Conservation (phyloP, 2,113 vertebrate species). For the Sylvilagus bachmani region DNA sequence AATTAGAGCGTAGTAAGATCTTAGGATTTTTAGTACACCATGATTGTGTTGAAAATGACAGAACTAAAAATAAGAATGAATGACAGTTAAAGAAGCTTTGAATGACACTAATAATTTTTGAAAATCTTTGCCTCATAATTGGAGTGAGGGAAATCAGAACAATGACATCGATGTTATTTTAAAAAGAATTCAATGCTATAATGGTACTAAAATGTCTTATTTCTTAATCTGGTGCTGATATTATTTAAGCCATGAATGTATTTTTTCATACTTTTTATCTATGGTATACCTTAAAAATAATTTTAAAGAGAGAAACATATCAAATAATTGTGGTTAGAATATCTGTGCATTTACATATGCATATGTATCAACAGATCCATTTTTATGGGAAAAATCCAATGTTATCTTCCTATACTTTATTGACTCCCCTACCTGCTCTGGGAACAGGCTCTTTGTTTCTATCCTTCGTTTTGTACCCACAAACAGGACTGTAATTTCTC, state of each 20-base stretch:
- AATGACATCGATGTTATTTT: constrained; percentile 22
- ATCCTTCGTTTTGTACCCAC: neutral
- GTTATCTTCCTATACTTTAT: too few species aligned
- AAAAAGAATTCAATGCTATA: constrained; percentile 36
- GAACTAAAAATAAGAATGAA: constrained; percentile 65
- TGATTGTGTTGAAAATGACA: constrained; percentile 50
- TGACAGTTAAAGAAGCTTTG: constrained; percentile 57
- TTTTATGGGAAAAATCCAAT: neutral
- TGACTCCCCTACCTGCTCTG: neutral
- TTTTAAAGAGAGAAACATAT: neutral
- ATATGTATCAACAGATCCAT: neutral
- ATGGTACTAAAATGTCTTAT: neutral
- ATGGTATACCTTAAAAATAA: neutral
- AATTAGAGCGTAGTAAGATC: constrained; percentile 28
- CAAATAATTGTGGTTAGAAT: neutral
- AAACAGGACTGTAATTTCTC: neutral
- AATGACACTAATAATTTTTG: constrained; percentile 60
- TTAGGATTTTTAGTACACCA: neutral
- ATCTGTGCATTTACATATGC: neutral
- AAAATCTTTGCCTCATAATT: constrained; percentile 51
- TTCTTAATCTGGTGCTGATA: neutral
- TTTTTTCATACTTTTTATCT: neutral
- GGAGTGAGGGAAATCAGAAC: constrained; percentile 35
- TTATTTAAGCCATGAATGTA: neutral
- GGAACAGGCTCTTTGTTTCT: neutral